Conservation (phyloP, 2,797 vertebrate genomes). For the Bovichtus variegatus region DNA sequence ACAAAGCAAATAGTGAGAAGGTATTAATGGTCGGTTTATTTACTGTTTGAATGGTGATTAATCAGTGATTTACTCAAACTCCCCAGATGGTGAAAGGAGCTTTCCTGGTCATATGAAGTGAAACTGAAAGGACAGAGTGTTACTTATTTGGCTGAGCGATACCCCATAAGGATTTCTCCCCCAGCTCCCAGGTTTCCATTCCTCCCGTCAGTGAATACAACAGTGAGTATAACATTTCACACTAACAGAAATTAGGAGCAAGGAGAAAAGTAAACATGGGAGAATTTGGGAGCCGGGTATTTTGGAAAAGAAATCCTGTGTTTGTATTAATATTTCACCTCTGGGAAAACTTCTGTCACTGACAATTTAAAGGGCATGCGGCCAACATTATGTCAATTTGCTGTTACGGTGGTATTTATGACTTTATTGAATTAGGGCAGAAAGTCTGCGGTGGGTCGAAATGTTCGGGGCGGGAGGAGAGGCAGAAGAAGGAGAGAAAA, state of each 20-base stretch:
- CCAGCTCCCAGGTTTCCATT: slow-evolving; percentile 50
- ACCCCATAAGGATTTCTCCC: slow-evolving; percentile 36
- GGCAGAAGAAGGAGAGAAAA: not conserved
- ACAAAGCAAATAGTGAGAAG: slow-evolving; percentile 35
- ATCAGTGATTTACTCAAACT: slow-evolving; percentile 23
- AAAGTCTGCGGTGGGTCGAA: slow-evolving; percentile 81
- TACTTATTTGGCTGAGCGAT: slow-evolving; percentile 41
- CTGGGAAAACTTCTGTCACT: slow-evolving; percentile 86
- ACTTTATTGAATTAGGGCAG: slow-evolving; percentile 84
- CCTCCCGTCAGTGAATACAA: slow-evolving; percentile 69
- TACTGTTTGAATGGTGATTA: slow-evolving; percentile 27
- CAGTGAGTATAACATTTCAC: slow-evolving; percentile 80
- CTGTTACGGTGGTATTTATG: slow-evolving; percentile 78
- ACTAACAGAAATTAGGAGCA: slow-evolving; percentile 80
- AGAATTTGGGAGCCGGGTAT: slow-evolving; percentile 79
- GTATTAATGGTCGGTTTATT: slow-evolving; percentile 38
- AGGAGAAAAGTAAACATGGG: slow-evolving; percentile 79
- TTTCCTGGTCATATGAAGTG: slow-evolving; percentile 20
- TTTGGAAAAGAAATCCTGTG: slow-evolving; percentile 83
- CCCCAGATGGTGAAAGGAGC: slow-evolving; percentile 21
- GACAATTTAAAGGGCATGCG: slow-evolving; percentile 78
- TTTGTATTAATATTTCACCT: slow-evolving; percentile 86
- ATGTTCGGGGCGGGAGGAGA: slow-evolving; percentile 26
- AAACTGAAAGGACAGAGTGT: slow-evolving; percentile 48
- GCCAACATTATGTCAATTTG: slow-evolving; percentile 83